Percentiles rank a stretch among this genome's conserved stretches.
These are phyloP conservation scores for Acanthacorydalis orientalis DNA, from an alignment of 2,888 invertebrate genomes.

Conservation along the genomic window DNA sequence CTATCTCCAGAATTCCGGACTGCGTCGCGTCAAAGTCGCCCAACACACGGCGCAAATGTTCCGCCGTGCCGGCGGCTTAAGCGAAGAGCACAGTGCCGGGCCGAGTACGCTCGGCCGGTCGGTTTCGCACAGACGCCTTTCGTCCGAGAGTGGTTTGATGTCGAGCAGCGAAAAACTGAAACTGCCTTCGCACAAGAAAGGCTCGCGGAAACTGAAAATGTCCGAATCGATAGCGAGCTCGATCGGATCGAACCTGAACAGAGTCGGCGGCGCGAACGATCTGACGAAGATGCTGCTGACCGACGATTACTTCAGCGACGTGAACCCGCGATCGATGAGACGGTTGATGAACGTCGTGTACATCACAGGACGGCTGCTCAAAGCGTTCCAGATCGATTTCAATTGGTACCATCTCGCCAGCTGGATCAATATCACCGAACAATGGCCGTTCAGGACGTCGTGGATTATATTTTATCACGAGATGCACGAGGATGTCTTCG, in stretches of 20 bases:
- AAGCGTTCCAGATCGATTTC: conserved; percentile 98
- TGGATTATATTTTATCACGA: conserved; percentile 95
- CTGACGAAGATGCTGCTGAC: conserved; percentile 71
- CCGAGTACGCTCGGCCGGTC: conserved; percentile 31
- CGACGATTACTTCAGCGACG: conserved; percentile 97
- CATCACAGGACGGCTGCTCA: conserved; percentile 83
- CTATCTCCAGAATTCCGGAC: conserved; percentile 91
- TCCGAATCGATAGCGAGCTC: conserved; percentile 86
- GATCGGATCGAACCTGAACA: conserved; percentile 73
- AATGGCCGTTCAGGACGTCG: conserved; percentile 95
- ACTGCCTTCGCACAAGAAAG: conserved; percentile 28
- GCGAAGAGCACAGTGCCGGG: conserved; percentile 33
- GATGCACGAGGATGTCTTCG: conserved; percentile 69
- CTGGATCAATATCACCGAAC: conserved; percentile 97
- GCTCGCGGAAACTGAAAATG: conserved; percentile 57
- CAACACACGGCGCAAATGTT: conserved; percentile 57
- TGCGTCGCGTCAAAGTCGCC: conserved; percentile 74
- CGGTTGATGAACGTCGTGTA: conserved; percentile 94
- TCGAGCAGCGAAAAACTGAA: conserved; percentile 64
- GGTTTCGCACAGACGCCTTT: conserved; percentile 54
- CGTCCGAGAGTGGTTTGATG: conserved; percentile 65
- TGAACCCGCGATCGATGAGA: conserved; percentile 93
- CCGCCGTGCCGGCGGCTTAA: conserved; percentile 20
- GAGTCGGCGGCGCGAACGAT: conserved; percentile 55
- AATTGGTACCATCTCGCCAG: conserved; percentile 96